Conservation (phyloP, 2,797 vertebrate genomes). For the Vireo griseus region DNA sequence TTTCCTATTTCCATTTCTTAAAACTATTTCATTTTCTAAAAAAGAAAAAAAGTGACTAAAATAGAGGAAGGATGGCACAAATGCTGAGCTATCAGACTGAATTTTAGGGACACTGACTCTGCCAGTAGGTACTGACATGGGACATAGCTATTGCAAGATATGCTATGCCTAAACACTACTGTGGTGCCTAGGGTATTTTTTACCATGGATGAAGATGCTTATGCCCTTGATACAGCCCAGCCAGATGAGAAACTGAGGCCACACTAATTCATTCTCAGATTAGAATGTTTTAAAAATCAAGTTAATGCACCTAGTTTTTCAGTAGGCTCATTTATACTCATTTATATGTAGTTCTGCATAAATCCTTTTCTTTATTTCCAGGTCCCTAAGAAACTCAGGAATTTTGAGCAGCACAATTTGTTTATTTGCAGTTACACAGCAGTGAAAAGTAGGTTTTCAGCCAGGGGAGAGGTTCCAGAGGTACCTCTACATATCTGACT, state of each 20-base stretch:
- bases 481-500: neutral
- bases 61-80: neutral
- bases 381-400: neutral
- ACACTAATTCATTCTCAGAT: neutral
- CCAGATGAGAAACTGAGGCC: neutral
- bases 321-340: neutral
- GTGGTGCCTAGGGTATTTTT: accelerated
- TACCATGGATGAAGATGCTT: neutral
- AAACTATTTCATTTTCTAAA: neutral
- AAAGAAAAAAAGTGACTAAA: neutral
- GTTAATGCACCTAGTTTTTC: neutral
- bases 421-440: neutral
- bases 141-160: neutral
- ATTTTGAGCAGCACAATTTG: neutral
- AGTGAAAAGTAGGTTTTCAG: neutral
- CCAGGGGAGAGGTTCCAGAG: neutral
- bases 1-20: neutral
- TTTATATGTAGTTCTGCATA: neutral
- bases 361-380: neutral
- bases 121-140: neutral
- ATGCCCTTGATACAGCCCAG: neutral
- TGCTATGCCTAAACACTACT: accelerated
- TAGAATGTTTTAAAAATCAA: neutral
- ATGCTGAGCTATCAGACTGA: neutral
- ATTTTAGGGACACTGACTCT: neutral